Base-by-base conservation (phyloP, 2,797 vertebrate species). In the Varecia variegata region DNA sequence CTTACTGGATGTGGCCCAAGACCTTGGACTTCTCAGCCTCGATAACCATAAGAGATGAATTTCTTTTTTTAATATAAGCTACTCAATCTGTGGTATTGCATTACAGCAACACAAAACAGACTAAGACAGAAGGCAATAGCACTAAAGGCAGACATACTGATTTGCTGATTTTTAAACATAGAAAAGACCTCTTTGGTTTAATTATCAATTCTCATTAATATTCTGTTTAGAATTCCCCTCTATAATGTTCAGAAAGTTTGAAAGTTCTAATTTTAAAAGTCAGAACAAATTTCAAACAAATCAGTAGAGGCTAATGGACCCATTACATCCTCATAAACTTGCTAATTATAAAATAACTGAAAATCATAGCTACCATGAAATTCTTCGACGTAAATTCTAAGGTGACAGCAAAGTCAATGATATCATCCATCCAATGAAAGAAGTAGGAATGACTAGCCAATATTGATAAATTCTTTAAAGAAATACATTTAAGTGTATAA, bases 321-420 rank as follows among this genome's bases (percentile, higher is more conserved):
- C 73, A 97, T 97, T 98, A 94, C 56, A 93, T 93, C 58, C 95
- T 97, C 95, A 97, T 98, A 98, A 97, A 96, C 82, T 95, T 97
- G 43, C n/a, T 97, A 98, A 98, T 98, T 98, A 97, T 40, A 58
- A 90, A 97, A 96, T 5, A 38, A 97, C 56, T 91, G 52, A 96
- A 87, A 95, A 97, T 54, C 94, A 95, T 73, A 87, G 50, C 56
- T 98, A 93, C 65, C 73, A 67, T 86, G 67, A 94, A 90, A 73
- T 79, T 86, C 74, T 92, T 96, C 96, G 73, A 96, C 88, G 47
- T 94, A 92, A 12, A 90, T 91, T 97, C 67, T 80, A 97, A 97
- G 81, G 90, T 38, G 23, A 96, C 40, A 84, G 40, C 12, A 98
- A 98, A 97, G 91, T 93, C 54, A 68, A 21, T 43, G 50, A 50